Evolutionary conservation across 2,888 invertebrate species (phyloP), one percentile per base, ranked within the genome.

Genomic region (Brenthis daphne): DNA sequence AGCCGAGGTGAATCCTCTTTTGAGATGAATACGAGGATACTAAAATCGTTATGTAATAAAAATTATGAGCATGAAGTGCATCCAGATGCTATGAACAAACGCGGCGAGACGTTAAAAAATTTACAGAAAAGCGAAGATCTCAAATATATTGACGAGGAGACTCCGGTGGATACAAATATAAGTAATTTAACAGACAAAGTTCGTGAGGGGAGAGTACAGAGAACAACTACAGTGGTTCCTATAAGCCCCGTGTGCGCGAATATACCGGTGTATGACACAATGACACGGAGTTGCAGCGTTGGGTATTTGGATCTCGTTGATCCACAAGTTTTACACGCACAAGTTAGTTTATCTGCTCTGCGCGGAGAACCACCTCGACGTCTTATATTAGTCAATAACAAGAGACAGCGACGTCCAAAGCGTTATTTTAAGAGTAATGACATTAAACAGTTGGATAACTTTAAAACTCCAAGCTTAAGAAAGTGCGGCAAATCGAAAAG

Each of bases 301-400:
- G 97, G 98, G 0, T 97, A 97, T 82, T 90, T 98, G 75, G 97
- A 98, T 82, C 93, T 96, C 73, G 96, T 97, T 5, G 97, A 97
- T 77, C 94, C 95, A 1, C 95, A 95, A 78, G 93, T 96, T 76
- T 94, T 96, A 29, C 96, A 96, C 60, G 95, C 95, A 54, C 96
- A 96, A 79, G 95, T 96, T 64, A 95, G 96, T 13, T 80, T 96
- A 56, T 94, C 95, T 0, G 95, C 96, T 80, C 85, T 97, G 47
- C 93, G 96, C 14, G 96, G 95, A 72, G 96, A 96, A 76, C 95
- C 96, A 2, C 96, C 96, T 0, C 96, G 97, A 76, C 94, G 97
- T 3, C 89, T 97, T 43, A 95, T 97, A 50, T 88, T 97, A 57
- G 96, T 97, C 4, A 96, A 96, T 80, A 94, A 94, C 65, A 95